Conservation (phyloP, 2,888 invertebrate genomes). For the Apoda limacodes region DNA sequence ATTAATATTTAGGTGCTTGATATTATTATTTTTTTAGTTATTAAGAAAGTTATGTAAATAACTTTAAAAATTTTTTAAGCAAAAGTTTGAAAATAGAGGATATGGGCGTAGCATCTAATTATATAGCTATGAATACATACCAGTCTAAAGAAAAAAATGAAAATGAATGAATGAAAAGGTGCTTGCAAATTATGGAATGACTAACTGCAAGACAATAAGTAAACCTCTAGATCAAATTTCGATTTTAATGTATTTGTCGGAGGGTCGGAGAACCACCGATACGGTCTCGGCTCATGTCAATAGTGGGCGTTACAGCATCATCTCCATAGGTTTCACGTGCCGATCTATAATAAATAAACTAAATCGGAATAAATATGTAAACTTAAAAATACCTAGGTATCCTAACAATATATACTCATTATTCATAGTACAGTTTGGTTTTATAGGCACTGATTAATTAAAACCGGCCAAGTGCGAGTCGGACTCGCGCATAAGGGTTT, state of each 20-base stretch:
- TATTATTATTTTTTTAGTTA: constrained; percentile 4
- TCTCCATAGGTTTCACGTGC: too few relatives aligned
- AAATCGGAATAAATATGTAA: too few relatives aligned
- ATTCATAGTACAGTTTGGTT: too few relatives aligned
- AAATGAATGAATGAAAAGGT: constrained; percentile 5
- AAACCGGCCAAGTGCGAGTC: too few relatives aligned
- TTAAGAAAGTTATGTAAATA: neutral
- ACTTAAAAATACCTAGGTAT: too few relatives aligned
- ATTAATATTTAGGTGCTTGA: constrained; percentile 5
- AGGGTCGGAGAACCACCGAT: too few relatives aligned
- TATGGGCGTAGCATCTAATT: neutral
- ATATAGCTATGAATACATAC: constrained; percentile 4
- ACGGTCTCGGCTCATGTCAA: too few relatives aligned
- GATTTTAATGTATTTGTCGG: neutral
- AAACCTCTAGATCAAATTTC: constrained; percentile 5
- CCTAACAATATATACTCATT: too few relatives aligned
- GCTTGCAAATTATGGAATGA: constrained; percentile 7
- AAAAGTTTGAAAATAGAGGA: constrained; percentile 7
- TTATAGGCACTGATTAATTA: too few relatives aligned
- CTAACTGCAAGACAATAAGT: constrained; percentile 5
- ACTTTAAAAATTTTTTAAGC: neutral
- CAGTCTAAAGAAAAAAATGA: neutral
- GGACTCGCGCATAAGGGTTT: too few relatives aligned
- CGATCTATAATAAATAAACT: too few relatives aligned
- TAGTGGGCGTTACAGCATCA: too few relatives aligned